A percentile compares a stretch with the other conserved stretches of the same genome.
These are phyloP conservation scores for Coptodon rendalli DNA, from an alignment of 2,113 vertebrate genomes.

Conservation along the genomic window DNA sequence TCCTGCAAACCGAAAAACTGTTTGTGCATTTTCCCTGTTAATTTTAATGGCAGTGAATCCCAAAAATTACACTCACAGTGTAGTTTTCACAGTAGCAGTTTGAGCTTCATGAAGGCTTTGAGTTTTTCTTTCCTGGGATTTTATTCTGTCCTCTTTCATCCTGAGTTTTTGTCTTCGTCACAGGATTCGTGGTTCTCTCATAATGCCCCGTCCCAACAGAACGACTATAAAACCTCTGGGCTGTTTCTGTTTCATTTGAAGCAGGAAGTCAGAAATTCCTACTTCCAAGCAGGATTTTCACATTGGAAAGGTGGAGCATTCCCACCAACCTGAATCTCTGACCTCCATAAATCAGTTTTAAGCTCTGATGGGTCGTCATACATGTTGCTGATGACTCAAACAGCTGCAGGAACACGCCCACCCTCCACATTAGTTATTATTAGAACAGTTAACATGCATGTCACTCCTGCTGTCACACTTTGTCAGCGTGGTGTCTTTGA, in stretches of 20 bases:
- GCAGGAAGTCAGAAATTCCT: not conserved
- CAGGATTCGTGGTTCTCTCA: not conserved
- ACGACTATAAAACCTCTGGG: not conserved
- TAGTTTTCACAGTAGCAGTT: not conserved
- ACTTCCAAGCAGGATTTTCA: not conserved
- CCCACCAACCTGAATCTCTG: not conserved
- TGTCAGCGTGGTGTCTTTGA: not conserved
- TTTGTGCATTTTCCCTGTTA: not conserved
- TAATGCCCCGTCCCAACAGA: fast-evolving
- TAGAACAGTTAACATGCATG: not conserved
- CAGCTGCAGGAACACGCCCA: not conserved
- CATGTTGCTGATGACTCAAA: not conserved
- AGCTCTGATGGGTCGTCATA: not conserved
- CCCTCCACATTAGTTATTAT: not conserved
- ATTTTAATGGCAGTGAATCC: not conserved
- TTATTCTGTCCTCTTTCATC: not conserved
- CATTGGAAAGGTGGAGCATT: not conserved
- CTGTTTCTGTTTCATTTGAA: not conserved
- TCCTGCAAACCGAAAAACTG: not conserved
- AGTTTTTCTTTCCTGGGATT: not conserved
- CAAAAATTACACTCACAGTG: fast-evolving
- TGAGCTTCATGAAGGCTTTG: not conserved
- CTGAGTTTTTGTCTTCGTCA: not conserved
- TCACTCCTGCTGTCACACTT: not conserved
- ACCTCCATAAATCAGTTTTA: not conserved